These are phyloP conservation scores for Amphipoea lucens DNA, from an alignment of 2,888 invertebrate genomes.

Conservation along the genomic window DNA sequence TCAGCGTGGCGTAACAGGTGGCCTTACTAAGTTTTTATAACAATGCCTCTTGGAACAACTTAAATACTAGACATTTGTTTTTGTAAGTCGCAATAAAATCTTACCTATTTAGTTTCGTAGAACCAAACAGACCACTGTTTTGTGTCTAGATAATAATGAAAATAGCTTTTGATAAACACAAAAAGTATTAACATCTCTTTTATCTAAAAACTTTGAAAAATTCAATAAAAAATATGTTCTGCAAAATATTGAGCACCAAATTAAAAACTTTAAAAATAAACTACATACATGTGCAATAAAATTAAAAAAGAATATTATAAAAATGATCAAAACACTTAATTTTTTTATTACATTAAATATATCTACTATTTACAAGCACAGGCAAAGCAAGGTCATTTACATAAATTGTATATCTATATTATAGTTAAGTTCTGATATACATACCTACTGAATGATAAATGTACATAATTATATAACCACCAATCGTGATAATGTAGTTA, in stretches of 20 bases:
- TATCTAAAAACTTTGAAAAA: not conserved
- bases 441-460: not conserved
- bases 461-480: not conserved
- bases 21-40: constrained; percentile 4
- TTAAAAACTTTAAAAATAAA: constrained; percentile 19
- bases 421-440: not conserved
- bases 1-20: not conserved
- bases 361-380: not conserved
- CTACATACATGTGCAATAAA: constrained; percentile 8
- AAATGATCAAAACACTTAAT: constrained; percentile 4
- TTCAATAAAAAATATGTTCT: not conserved
- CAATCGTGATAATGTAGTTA: not conserved
- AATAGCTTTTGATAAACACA: not conserved
- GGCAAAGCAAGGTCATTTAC: not conserved
- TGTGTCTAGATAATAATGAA: not conserved
- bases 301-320: not conserved
- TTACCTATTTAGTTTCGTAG: constrained; percentile 11
- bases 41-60: not conserved
- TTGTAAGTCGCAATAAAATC: not conserved
- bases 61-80: constrained; percentile 10
- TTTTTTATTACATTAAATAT: not conserved
- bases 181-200: no score
- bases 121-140: constrained; percentile 3
- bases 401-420: not conserved
- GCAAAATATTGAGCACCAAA: not conserved